Percentiles rank a stretch among this genome's conserved stretches.
Conservation (phyloP, 2,888 invertebrate species). For the Tachystola acroxantha region DNA sequence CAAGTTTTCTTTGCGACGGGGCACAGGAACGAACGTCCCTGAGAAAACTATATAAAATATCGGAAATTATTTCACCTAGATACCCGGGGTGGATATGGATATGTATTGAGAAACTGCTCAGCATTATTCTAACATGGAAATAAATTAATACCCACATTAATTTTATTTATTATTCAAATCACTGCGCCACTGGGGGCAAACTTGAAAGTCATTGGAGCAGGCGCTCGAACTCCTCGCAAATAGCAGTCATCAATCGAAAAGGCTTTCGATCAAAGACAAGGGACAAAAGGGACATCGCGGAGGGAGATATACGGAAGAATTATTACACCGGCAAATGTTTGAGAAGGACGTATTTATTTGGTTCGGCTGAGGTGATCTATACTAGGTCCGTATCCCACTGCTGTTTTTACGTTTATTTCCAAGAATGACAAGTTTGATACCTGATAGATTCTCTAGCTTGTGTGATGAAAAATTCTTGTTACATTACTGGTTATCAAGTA, state of each 20-base stretch:
- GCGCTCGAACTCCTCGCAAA: slow-evolving; percentile 50
- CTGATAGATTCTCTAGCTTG: no score
- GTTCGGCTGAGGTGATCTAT: slow-evolving; percentile 18
- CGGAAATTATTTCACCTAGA: no score
- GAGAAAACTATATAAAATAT: no score
- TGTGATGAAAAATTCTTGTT: no score
- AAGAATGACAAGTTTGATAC: no score
- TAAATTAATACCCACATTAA: slow-evolving; percentile 11
- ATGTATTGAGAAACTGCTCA: no score
- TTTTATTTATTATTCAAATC: slow-evolving; percentile 37
- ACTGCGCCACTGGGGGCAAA: slow-evolving; percentile 30
- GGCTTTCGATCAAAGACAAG: slow-evolving; percentile 68
- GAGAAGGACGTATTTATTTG: slow-evolving; percentile 42
- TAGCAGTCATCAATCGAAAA: slow-evolving; percentile 66
- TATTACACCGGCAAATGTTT: slow-evolving; percentile 48
- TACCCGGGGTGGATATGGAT: no score
- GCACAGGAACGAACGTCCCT: no score
- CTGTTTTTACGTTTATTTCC: no score
- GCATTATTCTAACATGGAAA: slow-evolving; percentile 7
- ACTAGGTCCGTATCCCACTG: slow-evolving; percentile 8
- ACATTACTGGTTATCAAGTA: no score
- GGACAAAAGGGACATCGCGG: slow-evolving; percentile 55
- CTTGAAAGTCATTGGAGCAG: slow-evolving; percentile 50
- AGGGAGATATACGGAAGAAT: slow-evolving; percentile 57
- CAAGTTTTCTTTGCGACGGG: no score